These are phyloP conservation scores for Butorides virescens DNA, from an alignment of 2,113 vertebrate species.

Conservation along the genomic window DNA sequence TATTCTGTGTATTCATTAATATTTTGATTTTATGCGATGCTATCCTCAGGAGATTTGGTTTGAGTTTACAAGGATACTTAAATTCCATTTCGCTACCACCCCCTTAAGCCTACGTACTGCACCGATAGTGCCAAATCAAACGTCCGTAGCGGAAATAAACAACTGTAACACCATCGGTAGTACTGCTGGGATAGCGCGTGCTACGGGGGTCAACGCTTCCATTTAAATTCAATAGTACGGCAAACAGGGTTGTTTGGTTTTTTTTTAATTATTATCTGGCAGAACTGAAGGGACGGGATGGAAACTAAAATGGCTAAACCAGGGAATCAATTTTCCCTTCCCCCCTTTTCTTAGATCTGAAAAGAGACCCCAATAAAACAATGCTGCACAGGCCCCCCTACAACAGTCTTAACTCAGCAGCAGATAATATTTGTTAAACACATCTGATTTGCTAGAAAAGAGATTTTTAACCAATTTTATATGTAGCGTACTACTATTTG, in stretches of 20 bases:
- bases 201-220: neutral
- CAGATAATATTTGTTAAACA: neutral
- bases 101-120: neutral
- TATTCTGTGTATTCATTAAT: neutral
- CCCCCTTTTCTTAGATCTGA: neutral
- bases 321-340: neutral
- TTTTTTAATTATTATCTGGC: no score
- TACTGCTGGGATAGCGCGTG: neutral
- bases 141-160: neutral
- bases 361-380: neutral
- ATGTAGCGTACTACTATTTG: neutral
- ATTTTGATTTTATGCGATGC: neutral
- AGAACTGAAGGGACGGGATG: neutral
- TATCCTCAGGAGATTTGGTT: neutral
- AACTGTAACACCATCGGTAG: neutral
- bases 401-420: neutral
- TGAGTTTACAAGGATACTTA: conserved; percentile 9
- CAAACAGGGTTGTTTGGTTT: neutral
- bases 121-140: neutral
- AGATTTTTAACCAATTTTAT: neutral
- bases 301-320: neutral
- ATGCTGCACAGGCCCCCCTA: neutral
- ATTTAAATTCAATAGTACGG: neutral
- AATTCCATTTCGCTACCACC: neutral
- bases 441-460: neutral